Conservation (phyloP, 2,888 invertebrate species). For the Pachymerium ferrugineum region DNA sequence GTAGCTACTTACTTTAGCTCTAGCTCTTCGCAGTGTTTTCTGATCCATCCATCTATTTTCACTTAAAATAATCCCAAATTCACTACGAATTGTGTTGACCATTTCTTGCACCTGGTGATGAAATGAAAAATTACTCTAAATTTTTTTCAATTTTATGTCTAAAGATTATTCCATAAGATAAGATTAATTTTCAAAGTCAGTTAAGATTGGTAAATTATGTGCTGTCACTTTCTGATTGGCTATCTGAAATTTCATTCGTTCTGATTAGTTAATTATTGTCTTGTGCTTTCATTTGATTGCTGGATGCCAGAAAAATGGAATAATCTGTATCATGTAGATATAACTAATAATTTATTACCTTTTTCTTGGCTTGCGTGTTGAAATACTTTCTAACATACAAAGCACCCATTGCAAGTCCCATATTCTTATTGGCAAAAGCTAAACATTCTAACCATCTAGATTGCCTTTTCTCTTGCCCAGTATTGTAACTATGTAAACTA, state of each 20-base stretch:
- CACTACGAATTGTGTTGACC: conserved; percentile 74
- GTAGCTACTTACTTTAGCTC: conserved; percentile 44
- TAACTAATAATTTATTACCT: too few relatives aligned
- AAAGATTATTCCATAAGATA: too few relatives aligned
- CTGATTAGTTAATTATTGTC: too few relatives aligned
- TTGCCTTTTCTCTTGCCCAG: conserved; percentile 27
- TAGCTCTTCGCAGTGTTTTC: conserved; percentile 52
- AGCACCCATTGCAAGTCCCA: conserved; percentile 57
- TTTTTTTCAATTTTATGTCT: too few relatives aligned
- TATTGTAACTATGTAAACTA: conserved; percentile 24
- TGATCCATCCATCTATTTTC: conserved; percentile 89
- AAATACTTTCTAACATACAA: conserved; percentile 82
- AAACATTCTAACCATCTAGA: conserved; percentile 30
- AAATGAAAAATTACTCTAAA: not conserved
- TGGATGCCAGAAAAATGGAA: not conserved
- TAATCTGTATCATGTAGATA: too few relatives aligned
- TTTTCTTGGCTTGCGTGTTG: conserved; percentile 73
- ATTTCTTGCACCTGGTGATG: conserved; percentile 77
- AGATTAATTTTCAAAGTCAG: too few relatives aligned
- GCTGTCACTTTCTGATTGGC: too few relatives aligned
- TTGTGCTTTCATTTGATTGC: too few relatives aligned
- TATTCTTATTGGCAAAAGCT: conserved; percentile 30
- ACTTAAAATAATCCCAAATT: conserved; percentile 72
- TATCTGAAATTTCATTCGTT: too few relatives aligned
- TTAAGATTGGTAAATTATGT: too few relatives aligned